These are phyloP conservation scores for Xenopus laevis DNA, from an alignment of 2,113 vertebrate genomes.

Conservation along the genomic window DNA sequence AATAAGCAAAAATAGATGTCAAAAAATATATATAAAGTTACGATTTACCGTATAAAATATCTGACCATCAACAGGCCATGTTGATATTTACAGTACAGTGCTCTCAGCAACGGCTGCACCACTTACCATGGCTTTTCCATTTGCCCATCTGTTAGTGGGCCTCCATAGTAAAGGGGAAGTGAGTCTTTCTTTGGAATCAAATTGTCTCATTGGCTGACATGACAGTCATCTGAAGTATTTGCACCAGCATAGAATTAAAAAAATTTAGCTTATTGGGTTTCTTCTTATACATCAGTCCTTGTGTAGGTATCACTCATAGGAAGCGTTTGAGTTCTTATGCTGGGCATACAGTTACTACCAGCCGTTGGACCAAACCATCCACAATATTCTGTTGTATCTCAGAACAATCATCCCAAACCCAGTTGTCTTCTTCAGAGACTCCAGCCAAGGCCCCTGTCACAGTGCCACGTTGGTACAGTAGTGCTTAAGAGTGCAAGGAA, in stretches of 20 bases:
- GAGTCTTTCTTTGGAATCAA: conserved; percentile 25
- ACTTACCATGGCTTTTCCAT: conserved; percentile 5
- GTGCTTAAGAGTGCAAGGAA: conserved; percentile 87
- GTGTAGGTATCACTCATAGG: background rate
- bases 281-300: background rate
- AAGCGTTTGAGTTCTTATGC: background rate
- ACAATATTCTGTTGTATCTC: background rate
- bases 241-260: background rate
- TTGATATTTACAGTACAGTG: conserved; percentile 45
- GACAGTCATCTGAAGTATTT: conserved; percentile 14
- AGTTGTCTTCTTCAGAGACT: background rate
- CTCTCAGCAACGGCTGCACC: conserved; percentile 27
- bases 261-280: conserved; percentile 29
- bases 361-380: background rate
- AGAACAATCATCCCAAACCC: background rate
- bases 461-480: conserved; percentile 82
- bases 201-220: conserved; percentile 7
- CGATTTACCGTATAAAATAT: conserved; percentile 72
- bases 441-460: conserved; percentile 53
- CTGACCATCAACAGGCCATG: conserved; percentile 64
- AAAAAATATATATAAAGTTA: conserved; percentile 63
- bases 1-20: conserved; percentile 52
- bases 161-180: background rate
- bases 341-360: background rate
- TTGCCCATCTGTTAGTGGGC: conserved; percentile 3